These are phyloP conservation scores for Cyanoderma ruficeps DNA, from an alignment of 2,113 vertebrate genomes.

Conservation along the genomic window DNA sequence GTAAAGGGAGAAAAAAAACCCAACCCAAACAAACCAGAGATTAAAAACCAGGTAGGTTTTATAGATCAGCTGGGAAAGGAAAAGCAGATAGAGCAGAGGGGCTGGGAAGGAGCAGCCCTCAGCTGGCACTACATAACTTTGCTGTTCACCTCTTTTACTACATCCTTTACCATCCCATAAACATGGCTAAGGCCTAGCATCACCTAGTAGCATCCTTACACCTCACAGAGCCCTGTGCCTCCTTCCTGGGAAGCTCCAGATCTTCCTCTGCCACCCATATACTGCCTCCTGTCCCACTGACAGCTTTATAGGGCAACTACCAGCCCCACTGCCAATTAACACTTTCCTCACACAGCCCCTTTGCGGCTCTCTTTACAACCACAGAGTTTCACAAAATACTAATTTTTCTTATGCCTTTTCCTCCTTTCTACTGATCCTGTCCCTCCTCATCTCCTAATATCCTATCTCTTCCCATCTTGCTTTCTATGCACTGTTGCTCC, in stretches of 20 bases:
- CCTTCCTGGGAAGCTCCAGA: fast-evolving
- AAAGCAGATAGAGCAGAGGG: not conserved
- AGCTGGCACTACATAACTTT: not conserved
- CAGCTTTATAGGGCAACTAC: not conserved
- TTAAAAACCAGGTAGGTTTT: slow-evolving; percentile 10
- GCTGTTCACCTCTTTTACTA: not conserved
- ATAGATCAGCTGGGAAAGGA: slow-evolving; percentile 16
- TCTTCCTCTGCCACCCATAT: not conserved
- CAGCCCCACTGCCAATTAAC: not conserved
- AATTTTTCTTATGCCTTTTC: not conserved
- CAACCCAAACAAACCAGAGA: not conserved
- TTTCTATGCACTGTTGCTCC: not conserved
- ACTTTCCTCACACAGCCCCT: not conserved
- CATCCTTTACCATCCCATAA: not conserved
- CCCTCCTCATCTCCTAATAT: not conserved
- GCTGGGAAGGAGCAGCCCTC: not conserved
- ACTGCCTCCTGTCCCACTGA: not conserved
- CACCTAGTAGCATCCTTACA: not conserved
- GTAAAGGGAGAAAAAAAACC: not conserved
- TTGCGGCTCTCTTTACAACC: not conserved
- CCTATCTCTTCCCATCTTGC: not conserved
- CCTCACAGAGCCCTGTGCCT: not conserved
- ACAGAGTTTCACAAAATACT: not conserved
- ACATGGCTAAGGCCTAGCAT: not conserved
- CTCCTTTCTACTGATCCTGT: not conserved